Evolutionary conservation across 2,113 vertebrate species (phyloP).

Genomic region (Cygnus buccinator): DNA sequence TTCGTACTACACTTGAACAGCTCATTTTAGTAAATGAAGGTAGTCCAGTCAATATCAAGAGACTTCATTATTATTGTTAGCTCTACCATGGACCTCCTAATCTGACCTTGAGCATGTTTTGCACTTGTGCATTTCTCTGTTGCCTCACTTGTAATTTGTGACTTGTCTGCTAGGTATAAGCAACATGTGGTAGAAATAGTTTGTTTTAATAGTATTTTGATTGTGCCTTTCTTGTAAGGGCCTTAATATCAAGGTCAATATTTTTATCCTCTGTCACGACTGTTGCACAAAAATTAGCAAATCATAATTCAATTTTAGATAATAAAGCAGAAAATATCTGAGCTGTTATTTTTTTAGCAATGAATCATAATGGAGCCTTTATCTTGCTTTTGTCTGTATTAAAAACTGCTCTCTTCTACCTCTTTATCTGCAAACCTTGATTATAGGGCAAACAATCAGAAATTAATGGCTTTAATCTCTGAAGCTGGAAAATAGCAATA

Average conservation of each 20-base stretch:
- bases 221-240: background rate
- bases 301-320: background rate
- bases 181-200: background rate
- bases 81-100: rapidly evolving
- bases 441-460: slow-evolving; percentile 13
- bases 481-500: background rate
- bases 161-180: background rate
- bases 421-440: slow-evolving; percentile 26
- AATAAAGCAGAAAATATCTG: background rate
- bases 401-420: background rate
- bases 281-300: background rate
- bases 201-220: background rate
- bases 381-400: slow-evolving; percentile 28
- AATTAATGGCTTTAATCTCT: slow-evolving; percentile 7
- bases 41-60: background rate
- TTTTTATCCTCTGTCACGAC: background rate
- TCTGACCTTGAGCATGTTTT: background rate
- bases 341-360: background rate
- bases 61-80: background rate
- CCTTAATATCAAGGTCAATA: background rate
- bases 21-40: background rate
- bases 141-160: background rate
- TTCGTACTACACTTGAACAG: background rate
- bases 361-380: background rate
- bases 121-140: background rate